A percentile compares a stretch with the other conserved stretches of the same genome.
phyloP scores from a whole-genome alignment of 23 tunicate genomes.

The Ciona savignyi region DNA sequence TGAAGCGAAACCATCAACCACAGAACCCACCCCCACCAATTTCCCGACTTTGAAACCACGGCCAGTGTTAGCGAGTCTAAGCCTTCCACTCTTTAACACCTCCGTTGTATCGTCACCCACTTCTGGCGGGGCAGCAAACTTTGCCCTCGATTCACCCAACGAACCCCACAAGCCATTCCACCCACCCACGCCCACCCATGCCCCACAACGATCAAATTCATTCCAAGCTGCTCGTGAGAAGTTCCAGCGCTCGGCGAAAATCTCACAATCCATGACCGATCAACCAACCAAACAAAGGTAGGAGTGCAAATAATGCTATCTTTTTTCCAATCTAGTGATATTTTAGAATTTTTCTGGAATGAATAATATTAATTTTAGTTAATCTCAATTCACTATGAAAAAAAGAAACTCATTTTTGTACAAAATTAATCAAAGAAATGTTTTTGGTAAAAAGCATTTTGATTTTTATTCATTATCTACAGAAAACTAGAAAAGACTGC shows the following conservation, averaged over 20 bases:
- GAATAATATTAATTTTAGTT: too few species aligned
- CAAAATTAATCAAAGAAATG: neutral
- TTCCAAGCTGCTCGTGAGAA: slow-evolving; percentile 66
- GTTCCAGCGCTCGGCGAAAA: slow-evolving; percentile 55
- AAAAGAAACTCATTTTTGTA: neutral
- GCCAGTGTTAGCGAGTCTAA: neutral
- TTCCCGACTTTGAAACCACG: neutral
- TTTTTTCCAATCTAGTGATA: too few species aligned
- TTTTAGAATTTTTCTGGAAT: too few species aligned
- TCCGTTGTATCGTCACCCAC: slow-evolving; percentile 64
- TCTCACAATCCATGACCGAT: too few species aligned
- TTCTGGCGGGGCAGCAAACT: slow-evolving; percentile 75
- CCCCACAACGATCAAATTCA: neutral
- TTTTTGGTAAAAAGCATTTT: too few species aligned
- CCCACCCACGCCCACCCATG: neutral
- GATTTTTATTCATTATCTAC: too few species aligned
- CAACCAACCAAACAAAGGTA: too few species aligned
- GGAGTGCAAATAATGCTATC: too few species aligned
- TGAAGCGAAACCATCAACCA: too few species aligned
- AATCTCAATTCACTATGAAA: too few species aligned
- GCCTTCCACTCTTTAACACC: slow-evolving; percentile 1
- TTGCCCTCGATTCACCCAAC: slow-evolving; percentile 79
- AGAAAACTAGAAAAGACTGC: too few species aligned
- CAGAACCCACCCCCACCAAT: too few species aligned
- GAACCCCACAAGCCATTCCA: slow-evolving; percentile 14